phyloP scores from a whole-genome alignment of 2,113 vertebrate genomes.

The Nyctibius bracteatus region DNA sequence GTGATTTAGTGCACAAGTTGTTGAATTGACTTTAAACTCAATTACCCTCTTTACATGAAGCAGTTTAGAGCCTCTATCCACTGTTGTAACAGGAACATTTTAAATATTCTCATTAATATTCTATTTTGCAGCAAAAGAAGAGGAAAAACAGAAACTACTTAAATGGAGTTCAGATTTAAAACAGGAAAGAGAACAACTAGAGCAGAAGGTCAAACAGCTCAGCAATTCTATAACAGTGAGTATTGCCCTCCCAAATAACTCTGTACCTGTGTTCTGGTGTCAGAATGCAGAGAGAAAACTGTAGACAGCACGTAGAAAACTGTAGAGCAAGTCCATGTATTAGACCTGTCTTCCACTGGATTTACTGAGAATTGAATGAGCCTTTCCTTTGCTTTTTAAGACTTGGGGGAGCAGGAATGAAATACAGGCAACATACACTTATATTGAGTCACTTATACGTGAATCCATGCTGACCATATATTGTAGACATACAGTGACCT shows the following conservation, averaged over 20 bases:
- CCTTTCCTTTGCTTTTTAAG: neutral
- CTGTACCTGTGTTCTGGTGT: neutral
- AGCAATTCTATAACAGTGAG: constrained; percentile 94
- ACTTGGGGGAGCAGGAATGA: neutral
- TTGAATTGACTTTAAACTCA: neutral
- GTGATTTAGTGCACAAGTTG: neutral
- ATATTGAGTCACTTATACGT: neutral
- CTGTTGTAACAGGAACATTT: neutral
- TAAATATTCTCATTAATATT: neutral
- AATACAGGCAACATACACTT: neutral
- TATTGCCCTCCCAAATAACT: neutral
- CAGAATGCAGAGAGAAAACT: neutral
- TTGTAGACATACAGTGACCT: neutral
- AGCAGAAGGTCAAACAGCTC: constrained; percentile 96
- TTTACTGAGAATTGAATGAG: neutral
- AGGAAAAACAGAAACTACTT: constrained; percentile 97
- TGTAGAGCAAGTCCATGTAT: neutral
- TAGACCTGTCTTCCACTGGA: neutral
- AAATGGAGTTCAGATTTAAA: constrained; percentile 98
- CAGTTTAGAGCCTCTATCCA: neutral
- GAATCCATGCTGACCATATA: neutral
- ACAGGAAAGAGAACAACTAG: constrained; percentile 93
- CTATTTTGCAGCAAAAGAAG: constrained; percentile 89
- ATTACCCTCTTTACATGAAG: neutral
- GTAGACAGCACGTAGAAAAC: neutral